Conservation (phyloP, 2,888 invertebrate species). For the Dryadula phaetusa region DNA sequence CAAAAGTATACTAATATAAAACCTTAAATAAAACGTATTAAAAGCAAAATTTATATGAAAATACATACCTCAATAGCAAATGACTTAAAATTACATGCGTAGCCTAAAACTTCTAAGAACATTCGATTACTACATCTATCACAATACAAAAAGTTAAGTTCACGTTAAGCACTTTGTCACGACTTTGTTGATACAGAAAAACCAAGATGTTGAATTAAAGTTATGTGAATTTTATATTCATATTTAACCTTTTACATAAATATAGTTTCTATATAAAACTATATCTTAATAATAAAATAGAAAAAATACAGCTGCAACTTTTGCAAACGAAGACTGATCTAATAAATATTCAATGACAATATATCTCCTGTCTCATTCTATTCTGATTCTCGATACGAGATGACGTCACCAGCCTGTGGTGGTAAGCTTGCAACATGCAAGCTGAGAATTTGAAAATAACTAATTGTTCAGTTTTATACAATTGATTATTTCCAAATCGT, state of each 20-base stretch:
- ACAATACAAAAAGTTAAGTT: constrained; percentile 25
- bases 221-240: not conserved
- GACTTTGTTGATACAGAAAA: not conserved
- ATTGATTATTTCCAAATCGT: too few relatives aligned
- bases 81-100: constrained; percentile 25
- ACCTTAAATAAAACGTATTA: not conserved
- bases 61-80: constrained; percentile 24
- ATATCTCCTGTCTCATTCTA: constrained; percentile 4
- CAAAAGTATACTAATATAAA: not conserved
- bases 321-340: constrained; percentile 8
- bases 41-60: not conserved
- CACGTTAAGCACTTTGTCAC: constrained; percentile 16
- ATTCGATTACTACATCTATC: constrained; percentile 24
- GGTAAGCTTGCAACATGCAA: not conserved
- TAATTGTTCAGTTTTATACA: too few relatives aligned
- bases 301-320: constrained; percentile 11
- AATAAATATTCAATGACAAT: not conserved
- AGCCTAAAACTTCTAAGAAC: constrained; percentile 23
- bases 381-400: not conserved
- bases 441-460: too few relatives aligned
- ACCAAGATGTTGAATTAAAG: not conserved
- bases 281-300: not conserved
- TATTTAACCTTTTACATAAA: not conserved
- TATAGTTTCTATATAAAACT: not conserved
- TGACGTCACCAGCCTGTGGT: constrained; percentile 6